phyloP scores from a whole-genome alignment of 2,888 invertebrate genomes.

The Ophion slaviceki region DNA sequence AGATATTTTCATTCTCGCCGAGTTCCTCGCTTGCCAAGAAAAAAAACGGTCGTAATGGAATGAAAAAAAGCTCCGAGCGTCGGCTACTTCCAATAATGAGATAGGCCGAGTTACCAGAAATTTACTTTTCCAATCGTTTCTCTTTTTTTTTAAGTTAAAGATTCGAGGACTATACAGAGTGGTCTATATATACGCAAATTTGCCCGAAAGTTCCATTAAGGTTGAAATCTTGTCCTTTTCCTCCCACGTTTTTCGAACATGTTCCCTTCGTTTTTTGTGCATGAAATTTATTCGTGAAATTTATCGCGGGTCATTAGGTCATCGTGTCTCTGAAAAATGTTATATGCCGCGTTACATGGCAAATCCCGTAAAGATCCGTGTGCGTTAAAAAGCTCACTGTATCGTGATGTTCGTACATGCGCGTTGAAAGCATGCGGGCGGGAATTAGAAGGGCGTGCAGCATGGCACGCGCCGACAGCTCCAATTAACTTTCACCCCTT shows the following conservation, averaged over 20 bases:
- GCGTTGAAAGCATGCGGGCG: too few species aligned
- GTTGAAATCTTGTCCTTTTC: neutral
- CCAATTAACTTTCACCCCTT: constrained; percentile 33
- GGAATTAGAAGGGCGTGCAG: constrained; percentile 6
- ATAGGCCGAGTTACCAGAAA: too few species aligned
- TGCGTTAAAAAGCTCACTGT: neutral
- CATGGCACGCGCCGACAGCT: constrained; percentile 14
- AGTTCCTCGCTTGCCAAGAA: too few species aligned
- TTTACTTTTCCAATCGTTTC: too few species aligned
- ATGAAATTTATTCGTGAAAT: neutral
- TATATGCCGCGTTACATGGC: neutral
- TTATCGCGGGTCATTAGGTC: neutral
- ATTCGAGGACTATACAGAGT: too few species aligned
- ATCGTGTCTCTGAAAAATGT: neutral
- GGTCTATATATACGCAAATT: too few species aligned
- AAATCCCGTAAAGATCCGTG: neutral
- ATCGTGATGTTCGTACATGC: neutral
- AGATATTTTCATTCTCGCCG: too few species aligned
- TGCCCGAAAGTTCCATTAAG: too few species aligned
- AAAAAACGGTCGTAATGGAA: too few species aligned
- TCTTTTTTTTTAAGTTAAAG: too few species aligned
- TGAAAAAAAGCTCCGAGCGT: too few species aligned
- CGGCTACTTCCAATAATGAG: too few species aligned
- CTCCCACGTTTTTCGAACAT: neutral
- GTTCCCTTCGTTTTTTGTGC: neutral